Percentiles rank a stretch among this genome's conserved stretches.
Conservation (phyloP, 2,113 vertebrate genomes). For the Neoarius graeffei region DNA sequence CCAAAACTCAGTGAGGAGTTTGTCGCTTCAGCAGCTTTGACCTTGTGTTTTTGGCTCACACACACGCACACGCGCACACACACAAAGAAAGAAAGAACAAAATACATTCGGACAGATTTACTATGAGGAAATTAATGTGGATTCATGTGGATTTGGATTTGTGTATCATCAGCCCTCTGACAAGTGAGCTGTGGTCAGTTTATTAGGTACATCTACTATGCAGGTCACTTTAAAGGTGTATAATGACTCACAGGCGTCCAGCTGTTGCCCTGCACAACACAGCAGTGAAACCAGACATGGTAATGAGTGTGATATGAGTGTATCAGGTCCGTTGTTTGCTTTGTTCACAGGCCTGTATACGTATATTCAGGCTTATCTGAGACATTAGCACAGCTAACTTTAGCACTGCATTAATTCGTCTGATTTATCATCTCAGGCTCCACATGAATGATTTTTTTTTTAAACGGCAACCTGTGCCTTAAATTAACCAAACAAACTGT, state of each 20-base stretch:
- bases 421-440: background rate
- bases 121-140: background rate
- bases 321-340: background rate
- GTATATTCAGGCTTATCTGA: background rate
- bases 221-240: background rate
- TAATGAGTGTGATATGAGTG: background rate
- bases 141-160: background rate
- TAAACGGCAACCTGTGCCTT: background rate
- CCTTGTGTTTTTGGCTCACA: background rate
- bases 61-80: background rate
- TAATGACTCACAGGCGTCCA: background rate
- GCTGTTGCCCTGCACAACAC: background rate
- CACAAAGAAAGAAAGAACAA: background rate
- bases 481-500: background rate
- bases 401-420: background rate
- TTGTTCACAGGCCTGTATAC: background rate
- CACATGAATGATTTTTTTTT: background rate
- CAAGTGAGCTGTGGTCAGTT: background rate
- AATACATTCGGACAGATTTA: background rate
- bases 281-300: background rate
- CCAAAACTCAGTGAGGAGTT: slow-evolving; percentile 1
- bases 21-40: slow-evolving; percentile 15
- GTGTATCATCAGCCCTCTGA: background rate
- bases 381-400: too few relatives aligned
- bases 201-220: background rate